phyloP scores from a whole-genome alignment of 1,140 invertebrate species.

The Drosophila nasuta region DNA sequence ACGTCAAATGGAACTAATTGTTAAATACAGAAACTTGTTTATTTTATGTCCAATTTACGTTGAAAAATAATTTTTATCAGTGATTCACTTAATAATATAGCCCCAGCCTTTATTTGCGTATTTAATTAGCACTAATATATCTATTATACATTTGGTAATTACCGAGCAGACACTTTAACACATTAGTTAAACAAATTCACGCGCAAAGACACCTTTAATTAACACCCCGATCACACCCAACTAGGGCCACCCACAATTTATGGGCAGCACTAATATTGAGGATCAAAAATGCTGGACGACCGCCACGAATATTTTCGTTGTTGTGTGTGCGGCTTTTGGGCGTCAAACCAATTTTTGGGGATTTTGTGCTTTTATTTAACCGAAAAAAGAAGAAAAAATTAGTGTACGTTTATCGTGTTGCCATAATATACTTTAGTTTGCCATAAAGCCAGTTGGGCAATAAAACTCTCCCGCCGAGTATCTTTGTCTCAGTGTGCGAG shows the following conservation, averaged over 20 bases:
- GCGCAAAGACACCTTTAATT: conserved; percentile 45
- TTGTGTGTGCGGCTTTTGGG: conserved; percentile 26
- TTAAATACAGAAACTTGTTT: background rate
- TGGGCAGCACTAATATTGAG: background rate
- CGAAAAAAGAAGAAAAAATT: background rate
- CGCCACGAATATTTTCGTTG: conserved; percentile 27
- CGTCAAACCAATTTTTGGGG: background rate
- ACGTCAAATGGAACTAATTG: conserved; percentile 8
- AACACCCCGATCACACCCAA: conserved; percentile 27
- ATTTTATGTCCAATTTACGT: conserved; percentile 5
- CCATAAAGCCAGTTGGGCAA: conserved; percentile 27
- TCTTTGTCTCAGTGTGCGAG: conserved; percentile 19
- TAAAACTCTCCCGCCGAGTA: conserved; percentile 56
- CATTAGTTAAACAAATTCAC: conserved; percentile 44
- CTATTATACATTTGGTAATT: conserved; percentile 26
- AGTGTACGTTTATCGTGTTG: conserved; percentile 5
- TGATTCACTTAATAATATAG: conserved; percentile 8
- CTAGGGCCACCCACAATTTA: conserved; percentile 4
- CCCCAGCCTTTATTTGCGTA: conserved; percentile 4
- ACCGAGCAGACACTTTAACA: conserved; percentile 32
- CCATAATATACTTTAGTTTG: conserved; percentile 26
- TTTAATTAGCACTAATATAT: conserved; percentile 21
- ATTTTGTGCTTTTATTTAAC: conserved; percentile 9
- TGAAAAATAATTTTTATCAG: background rate
- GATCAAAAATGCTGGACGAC: conserved; percentile 10